A percentile compares a stretch with the other conserved stretches of the same genome.
phyloP scores from a whole-genome alignment of 1,140 invertebrate genomes.

The Aphis gossypii region DNA sequence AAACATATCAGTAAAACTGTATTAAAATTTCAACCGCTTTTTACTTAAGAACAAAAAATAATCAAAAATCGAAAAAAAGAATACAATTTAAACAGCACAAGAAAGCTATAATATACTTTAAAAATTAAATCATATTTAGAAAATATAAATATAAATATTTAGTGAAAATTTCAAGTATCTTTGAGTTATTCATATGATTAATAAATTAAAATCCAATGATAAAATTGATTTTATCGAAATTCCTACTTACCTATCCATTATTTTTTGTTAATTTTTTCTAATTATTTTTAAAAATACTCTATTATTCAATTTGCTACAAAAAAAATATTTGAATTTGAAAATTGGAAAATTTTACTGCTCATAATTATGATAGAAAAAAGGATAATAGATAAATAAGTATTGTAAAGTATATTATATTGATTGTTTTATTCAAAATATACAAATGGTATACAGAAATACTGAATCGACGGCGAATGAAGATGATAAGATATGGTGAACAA shows the following conservation, averaged over 20 bases:
- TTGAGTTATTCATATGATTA: no score
- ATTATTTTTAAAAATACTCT: not conserved
- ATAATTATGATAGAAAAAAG: not conserved
- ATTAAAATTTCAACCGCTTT: not conserved
- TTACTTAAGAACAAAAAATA: not conserved
- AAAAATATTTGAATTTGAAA: not conserved
- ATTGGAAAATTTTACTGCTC: not conserved
- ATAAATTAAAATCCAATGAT: no score
- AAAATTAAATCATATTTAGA: no score
- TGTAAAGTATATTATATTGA: not conserved
- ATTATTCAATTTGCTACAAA: not conserved
- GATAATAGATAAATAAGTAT: not conserved
- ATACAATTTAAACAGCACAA: no score
- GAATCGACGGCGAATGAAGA: not conserved
- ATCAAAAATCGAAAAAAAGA: not conserved
- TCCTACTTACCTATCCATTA: not conserved
- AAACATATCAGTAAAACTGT: not conserved
- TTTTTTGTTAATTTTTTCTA: no score
- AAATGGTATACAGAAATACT: not conserved
- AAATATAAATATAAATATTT: no score
- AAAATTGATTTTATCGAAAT: no score
- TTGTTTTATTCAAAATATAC: not conserved
- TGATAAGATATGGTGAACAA: not conserved
- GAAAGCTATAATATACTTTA: no score
- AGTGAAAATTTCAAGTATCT: no score